These are phyloP conservation scores for Ancistrus triradiatus DNA, from an alignment of 2,113 vertebrate species.

Conservation along the genomic window DNA sequence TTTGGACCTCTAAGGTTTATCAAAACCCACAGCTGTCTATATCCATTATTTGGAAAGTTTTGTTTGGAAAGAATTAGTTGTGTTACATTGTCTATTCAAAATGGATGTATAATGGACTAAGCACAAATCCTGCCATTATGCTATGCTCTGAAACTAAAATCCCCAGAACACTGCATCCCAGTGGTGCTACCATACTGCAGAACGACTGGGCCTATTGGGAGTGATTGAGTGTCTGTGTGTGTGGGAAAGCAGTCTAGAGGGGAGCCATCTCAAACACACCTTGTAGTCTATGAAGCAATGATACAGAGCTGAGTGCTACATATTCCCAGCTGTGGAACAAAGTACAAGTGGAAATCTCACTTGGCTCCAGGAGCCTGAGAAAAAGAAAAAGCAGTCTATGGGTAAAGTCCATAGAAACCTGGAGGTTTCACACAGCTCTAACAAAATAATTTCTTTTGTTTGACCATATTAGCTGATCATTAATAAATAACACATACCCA, in stretches of 20 bases:
- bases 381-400: slow-evolving; percentile 30
- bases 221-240: slow-evolving; percentile 26
- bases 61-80: background rate
- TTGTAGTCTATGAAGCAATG: slow-evolving; percentile 28
- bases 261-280: slow-evolving; percentile 38
- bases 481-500: too few relatives aligned
- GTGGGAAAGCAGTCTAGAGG: slow-evolving; percentile 29
- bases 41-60: background rate
- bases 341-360: slow-evolving; percentile 54
- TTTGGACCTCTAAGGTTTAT: too few relatives aligned
- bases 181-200: background rate
- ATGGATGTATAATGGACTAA: background rate
- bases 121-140: background rate
- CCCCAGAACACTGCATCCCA: slow-evolving; percentile 4
- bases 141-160: slow-evolving; percentile 16
- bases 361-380: slow-evolving; percentile 52
- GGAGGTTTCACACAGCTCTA: slow-evolving; percentile 20
- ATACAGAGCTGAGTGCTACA: slow-evolving; percentile 25
- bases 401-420: slow-evolving; percentile 24
- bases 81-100: background rate
- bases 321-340: slow-evolving; percentile 50
- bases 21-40: too few relatives aligned
- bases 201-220: slow-evolving; percentile 4
- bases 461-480: too few relatives aligned
- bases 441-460: too few relatives aligned